Base-by-base conservation (phyloP, 2,888 invertebrate species). In the Pyrrhopygopsis socrates region DNA sequence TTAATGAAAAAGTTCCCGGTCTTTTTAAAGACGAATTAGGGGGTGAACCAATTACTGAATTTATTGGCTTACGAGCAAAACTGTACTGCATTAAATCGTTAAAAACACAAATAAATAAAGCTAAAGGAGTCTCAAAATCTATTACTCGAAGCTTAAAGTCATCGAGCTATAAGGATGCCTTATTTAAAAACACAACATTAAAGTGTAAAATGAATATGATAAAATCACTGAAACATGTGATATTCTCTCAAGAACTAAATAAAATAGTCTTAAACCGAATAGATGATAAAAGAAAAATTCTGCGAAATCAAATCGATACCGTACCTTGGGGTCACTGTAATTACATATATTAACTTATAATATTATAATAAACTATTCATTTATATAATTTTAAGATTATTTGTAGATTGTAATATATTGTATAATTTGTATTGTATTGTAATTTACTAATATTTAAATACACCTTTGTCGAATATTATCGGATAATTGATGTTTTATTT, bases 1-100 rank as follows among this genome's bases (percentile, higher is more conserved):
- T 45, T 45, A 78, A 54, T 78, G 45, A 63, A 41, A 58, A 67
- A 45, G 41, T 41, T n/a, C 67, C 70, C 27, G 50, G 63, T 54
- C 60, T 74, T 45, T 79, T 79, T 74, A 80, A 81, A 38, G 68
- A 75, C 67, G 76, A 77, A 77, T 45, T 77, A 45, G 76, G 45
- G 11, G 76, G 76, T 65, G 41, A 65, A 20, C 22, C 30, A 54
- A 68, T 76, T 20, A 76, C 63, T 20, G 76, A 76, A 18, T 75
- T 75, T 75, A 60, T 58, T 34, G 75, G 75, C 34, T 27, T 75
- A 24, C n/a, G 38, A 60, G 58, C 76, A 38, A 76, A 76, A 63
- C 27, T 76, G 24, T 76, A 76, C 41, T 76, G 45, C n/a, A 24
- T 76, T 60, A 65, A 76, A 29, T 38, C 63, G 11, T 24, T 63